Percentiles rank a stretch among this genome's conserved stretches.
Evolutionary conservation across 2,113 vertebrate species (phyloP).

Genomic region (Atrichornis clamosus): DNA sequence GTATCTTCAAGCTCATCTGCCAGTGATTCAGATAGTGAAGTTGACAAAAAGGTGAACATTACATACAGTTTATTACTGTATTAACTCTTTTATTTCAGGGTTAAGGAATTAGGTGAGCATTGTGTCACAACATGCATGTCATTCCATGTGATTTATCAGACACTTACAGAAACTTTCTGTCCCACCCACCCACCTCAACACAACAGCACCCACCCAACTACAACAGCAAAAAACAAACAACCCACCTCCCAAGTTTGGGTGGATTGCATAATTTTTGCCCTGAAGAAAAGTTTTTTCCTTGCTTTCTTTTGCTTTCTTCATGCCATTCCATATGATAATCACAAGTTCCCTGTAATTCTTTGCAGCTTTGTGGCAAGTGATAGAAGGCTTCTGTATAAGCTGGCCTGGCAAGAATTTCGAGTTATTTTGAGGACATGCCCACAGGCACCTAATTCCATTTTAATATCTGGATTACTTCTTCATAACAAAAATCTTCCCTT

Average conservation of each 20-base stretch:
- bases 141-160: not conserved
- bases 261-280: not conserved
- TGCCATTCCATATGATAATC: not conserved
- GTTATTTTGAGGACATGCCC: not conserved
- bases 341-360: not conserved
- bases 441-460: not conserved
- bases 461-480: not conserved
- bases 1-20: constrained; percentile 90
- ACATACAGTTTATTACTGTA: not conserved
- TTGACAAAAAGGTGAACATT: constrained; percentile 88
- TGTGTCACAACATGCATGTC: not conserved
- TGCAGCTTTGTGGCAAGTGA: not conserved
- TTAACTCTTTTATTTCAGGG: not conserved
- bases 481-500: not conserved
- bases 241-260: not conserved
- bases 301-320: not conserved
- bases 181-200: no score
- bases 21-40: constrained; percentile 94
- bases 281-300: not conserved
- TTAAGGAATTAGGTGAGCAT: not conserved
- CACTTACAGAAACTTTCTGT: not conserved
- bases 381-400: not conserved
- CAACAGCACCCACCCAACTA: no score
- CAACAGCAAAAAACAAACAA: not conserved
- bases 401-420: not conserved